Evolutionary conservation across 2,888 invertebrate genomes (phyloP).

Genomic region (Drosophila lacicola): DNA sequence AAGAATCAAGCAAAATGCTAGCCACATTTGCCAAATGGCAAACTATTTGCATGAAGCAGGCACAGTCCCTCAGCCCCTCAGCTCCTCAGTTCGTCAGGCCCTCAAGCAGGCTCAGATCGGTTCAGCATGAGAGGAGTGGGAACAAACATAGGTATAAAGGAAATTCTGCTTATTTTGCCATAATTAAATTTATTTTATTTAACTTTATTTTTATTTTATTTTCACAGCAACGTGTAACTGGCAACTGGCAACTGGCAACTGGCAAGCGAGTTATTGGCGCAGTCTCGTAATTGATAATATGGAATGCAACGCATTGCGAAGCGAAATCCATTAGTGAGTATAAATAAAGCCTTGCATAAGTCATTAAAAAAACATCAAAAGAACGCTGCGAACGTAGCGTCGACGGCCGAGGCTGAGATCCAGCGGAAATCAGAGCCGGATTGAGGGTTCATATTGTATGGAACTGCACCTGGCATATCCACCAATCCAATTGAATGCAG

Average conservation of each 20-base stretch:
- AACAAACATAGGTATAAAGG: background rate
- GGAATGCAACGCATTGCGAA: conserved; percentile 53
- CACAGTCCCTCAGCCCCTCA: too few species aligned
- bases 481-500: conserved; percentile 51
- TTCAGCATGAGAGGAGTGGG: background rate
- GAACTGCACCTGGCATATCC: background rate
- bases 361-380: conserved; percentile 64
- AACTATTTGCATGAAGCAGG: background rate
- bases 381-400: conserved; percentile 3
- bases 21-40: conserved; percentile 8
- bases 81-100: too few species aligned
- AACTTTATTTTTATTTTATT: background rate
- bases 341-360: conserved; percentile 75
- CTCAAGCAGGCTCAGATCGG: too few species aligned
- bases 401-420: conserved; percentile 1
- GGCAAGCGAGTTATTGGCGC: conserved; percentile 40
- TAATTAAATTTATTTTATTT: conserved; percentile 71
- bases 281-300: conserved; percentile 74
- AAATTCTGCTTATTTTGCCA: conserved; percentile 58
- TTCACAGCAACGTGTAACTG: conserved; percentile 30
- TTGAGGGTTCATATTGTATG: background rate
- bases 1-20: background rate
- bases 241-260: background rate
- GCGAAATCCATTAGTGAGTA: conserved; percentile 78
- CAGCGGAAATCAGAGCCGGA: conserved; percentile 24